A percentile compares a stretch with the other conserved stretches of the same genome.
Evolutionary conservation across 2,797 vertebrate genomes (phyloP).

Genomic region (Otus scops): DNA sequence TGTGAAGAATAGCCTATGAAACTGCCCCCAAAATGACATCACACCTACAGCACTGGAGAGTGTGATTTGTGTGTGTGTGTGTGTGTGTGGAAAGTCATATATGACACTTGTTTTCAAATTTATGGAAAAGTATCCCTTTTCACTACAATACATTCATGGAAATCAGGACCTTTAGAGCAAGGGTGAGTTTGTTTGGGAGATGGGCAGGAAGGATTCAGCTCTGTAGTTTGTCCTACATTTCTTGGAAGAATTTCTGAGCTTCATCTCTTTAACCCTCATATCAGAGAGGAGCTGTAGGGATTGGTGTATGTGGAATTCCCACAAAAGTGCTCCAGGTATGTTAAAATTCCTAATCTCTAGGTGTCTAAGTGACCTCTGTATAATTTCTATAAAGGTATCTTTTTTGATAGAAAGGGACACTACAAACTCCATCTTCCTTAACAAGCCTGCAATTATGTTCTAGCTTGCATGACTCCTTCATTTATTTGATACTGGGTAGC

Average conservation of each 20-base stretch:
- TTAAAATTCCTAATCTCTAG: not conserved
- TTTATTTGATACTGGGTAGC: not conserved
- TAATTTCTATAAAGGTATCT: not conserved
- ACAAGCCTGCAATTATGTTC: not conserved
- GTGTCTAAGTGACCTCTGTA: not conserved
- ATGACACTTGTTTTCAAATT: not conserved
- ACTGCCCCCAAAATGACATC: not conserved
- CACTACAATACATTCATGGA: not conserved
- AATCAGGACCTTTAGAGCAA: not conserved
- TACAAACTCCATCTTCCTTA: not conserved
- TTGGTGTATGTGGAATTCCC: not conserved
- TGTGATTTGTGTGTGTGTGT: not conserved
- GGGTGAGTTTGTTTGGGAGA: not conserved
- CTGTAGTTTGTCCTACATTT: not conserved
- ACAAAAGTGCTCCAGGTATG: not conserved
- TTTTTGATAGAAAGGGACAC: not conserved
- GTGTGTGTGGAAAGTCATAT: not conserved
- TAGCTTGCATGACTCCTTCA: not conserved
- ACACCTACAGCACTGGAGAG: not conserved
- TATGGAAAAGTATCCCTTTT: not conserved
- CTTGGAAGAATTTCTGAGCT: not conserved
- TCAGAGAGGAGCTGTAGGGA: not conserved
- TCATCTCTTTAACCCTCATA: not conserved
- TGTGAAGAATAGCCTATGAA: not conserved
- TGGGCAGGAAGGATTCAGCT: not conserved